Evolutionary conservation across 2,797 vertebrate species (phyloP).

Genomic region (Coregonus sp.): DNA sequence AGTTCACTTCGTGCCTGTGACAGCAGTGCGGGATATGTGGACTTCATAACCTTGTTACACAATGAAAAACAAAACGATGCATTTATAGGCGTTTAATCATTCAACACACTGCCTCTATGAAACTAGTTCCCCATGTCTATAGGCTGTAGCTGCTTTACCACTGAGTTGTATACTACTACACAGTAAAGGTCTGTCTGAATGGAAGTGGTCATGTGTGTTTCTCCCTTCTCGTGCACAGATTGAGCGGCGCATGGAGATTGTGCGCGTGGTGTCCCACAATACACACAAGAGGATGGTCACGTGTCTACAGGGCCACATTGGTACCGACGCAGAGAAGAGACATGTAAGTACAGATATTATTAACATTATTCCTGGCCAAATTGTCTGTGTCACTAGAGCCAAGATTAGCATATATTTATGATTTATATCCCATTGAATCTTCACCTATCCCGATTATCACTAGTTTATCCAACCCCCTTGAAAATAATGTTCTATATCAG

Average conservation of each 20-base stretch:
- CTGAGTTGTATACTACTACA: not conserved
- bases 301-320: slow-evolving; percentile 93
- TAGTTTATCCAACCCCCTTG: not conserved
- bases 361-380: not conserved
- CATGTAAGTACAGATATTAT: slow-evolving; percentile 78
- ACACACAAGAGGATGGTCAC: slow-evolving; percentile 88
- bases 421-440: not conserved
- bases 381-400: slow-evolving; percentile 2
- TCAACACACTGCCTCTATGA: not conserved
- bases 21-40: not conserved
- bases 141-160: not conserved
- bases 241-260: slow-evolving; percentile 91
- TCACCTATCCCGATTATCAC: not conserved
- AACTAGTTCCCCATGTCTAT: not conserved
- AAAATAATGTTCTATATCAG: not conserved
- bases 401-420: not conserved
- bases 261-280: slow-evolving; percentile 92
- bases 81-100: not conserved
- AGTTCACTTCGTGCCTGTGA: not conserved
- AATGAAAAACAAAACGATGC: not conserved
- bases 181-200: no score
- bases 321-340: slow-evolving; percentile 90
- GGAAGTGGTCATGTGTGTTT: not conserved
- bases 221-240: slow-evolving; percentile 75
- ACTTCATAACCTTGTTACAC: not conserved